These are phyloP conservation scores for Micronisus gabar DNA, from an alignment of 2,113 vertebrate species.

Conservation along the genomic window DNA sequence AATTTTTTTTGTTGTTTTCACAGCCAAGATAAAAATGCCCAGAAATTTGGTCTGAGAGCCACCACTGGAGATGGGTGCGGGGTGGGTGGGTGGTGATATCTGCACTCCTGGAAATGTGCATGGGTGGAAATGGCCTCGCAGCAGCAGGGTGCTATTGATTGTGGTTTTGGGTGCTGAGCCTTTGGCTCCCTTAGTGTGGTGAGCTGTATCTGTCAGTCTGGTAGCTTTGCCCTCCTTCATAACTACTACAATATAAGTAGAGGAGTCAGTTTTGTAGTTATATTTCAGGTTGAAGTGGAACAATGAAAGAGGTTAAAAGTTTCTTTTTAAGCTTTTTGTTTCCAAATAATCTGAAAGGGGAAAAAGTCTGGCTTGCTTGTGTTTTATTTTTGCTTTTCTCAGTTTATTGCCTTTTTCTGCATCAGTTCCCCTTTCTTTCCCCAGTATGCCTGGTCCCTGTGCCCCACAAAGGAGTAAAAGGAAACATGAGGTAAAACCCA, in stretches of 20 bases:
- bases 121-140: neutral
- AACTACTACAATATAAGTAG: neutral
- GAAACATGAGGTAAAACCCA: neutral
- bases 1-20: neutral
- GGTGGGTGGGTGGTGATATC: neutral
- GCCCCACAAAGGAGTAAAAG: neutral
- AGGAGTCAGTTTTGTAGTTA: neutral
- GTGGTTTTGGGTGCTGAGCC: fast-evolving
- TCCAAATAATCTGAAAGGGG: neutral
- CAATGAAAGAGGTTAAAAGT: neutral
- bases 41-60: neutral
- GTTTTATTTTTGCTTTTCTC: neutral
- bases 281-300: neutral
- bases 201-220: neutral
- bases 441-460: neutral
- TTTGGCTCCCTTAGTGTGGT: neutral
- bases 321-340: neutral
- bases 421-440: neutral
- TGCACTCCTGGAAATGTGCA: neutral
- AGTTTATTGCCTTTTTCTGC: neutral
- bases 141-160: neutral
- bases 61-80: neutral
- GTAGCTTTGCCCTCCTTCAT: neutral
- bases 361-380: neutral
- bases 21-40: neutral